Evolutionary conservation across 1,140 invertebrate species (phyloP), one percentile per base, ranked within the genome.

Genomic region (Brachionus manjavacas): DNA sequence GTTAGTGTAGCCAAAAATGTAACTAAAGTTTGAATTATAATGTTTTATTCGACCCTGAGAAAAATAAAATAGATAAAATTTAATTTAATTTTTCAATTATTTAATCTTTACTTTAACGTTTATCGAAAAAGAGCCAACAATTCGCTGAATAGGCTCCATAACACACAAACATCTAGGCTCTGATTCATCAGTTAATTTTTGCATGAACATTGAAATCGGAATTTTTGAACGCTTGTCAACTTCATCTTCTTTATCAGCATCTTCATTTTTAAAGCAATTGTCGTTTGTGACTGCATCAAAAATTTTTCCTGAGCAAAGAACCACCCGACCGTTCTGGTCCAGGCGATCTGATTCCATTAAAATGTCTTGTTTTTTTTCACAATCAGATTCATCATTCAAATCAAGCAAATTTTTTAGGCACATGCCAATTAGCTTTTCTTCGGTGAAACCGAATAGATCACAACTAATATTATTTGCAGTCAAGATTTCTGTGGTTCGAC

Each of bases 251-350:
- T 2, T 8, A 46, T 39, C 41, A 8, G 16, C 11, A 11, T 60
- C 55, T 23, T 84, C 46, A 39, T 31, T 84, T 25, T 80, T 31
- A 4, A 20, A n/a, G 25, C 3, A 11, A 7, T 49, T 46, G 7
- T 72, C 64, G 3, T 20, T 43, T 23, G 60, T 84, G 20, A 85
- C 83, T 14, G 78, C 83, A 86, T 87, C 86, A 84, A 90, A 89
- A 85, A 92, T 91, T 90, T 92, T 92, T 84, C 92, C 92, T 87
- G 92, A 91, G 14, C 92, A 88, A 25, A 92, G 86, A 2, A 92
- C 89, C 41, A 92, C 86, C 70, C 92, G 91, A 8, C 92, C 92
- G 87, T 91, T 91, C 80, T 84, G 72, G 52, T 87, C 52, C 64
- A 91, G 89, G 66, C 91, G 89, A 49, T 91, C 89, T 55, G 91